Evolutionary conservation across 2,888 invertebrate genomes (phyloP), one percentile per base, ranked within the genome.

Genomic region (Deilephila elpenor): DNA sequence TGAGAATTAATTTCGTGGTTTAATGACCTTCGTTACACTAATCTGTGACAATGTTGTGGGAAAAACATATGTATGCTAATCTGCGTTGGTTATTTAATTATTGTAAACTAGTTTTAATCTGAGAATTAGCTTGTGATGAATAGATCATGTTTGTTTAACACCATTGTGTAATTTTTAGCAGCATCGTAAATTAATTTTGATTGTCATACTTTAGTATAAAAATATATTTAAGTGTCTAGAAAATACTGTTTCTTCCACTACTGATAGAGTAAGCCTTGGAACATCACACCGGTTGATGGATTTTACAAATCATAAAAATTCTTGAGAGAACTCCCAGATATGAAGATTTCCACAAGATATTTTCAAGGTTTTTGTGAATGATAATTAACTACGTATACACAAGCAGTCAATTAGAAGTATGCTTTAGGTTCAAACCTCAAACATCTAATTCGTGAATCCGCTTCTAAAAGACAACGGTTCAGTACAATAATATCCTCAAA

Each of bases 1-100:
- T 92, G 93, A 91, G 93, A 93, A 93, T 92, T 91, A 91, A 93
- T 91, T 90, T 89, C 82, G 86, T 86, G 84, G 89, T 87, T 84
- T 88, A 91, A 90, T 89, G 90, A 91, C 91, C 91, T 91, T 89
- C 86, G 83, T 82, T 82, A 84, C 78, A 82, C 79, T 83, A 86
- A 86, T 86, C 87, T 86, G 88, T 89, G 89, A 89, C 88, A 89
- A 85, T 82, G 81, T 84, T 87, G 88, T 88, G 89, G 84, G 89
- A 91, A 89, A 87, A 81, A 79, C 78, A 80, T 79, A 80, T 80
- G 73, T 82, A 79, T 79, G 80, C 78, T 82, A 82, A 83, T 84
- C 77, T 83, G 73, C 74, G 81, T 82, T 77, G 78, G 83, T 81
- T 80, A 80, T 72, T 72, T 53, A 70, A 72, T 44, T 70, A 59